Percentiles rank a stretch among this genome's conserved stretches.
These are phyloP conservation scores for Neodiprion fabricii DNA, from an alignment of 1,140 invertebrate genomes.

Conservation along the genomic window DNA sequence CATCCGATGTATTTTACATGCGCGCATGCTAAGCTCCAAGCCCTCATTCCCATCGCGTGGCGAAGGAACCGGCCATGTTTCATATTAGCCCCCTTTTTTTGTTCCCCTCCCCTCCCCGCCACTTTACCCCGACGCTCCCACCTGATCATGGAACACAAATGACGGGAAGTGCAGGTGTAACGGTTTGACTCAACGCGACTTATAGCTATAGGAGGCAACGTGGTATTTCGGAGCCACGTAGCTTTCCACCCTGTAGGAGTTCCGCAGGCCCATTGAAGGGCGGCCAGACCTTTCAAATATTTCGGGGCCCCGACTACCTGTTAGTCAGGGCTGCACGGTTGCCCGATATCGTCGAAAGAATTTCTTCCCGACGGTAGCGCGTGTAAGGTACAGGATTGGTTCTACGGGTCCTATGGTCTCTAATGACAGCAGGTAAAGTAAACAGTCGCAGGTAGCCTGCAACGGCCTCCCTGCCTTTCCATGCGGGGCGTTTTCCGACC, in stretches of 20 bases:
- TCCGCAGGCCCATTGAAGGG: not conserved
- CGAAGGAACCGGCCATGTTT: not conserved
- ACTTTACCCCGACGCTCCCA: not conserved
- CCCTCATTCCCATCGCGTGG: not conserved
- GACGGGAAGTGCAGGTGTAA: slow-evolving; percentile 47
- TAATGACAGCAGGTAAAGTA: slow-evolving; percentile 13
- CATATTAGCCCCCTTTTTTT: not conserved
- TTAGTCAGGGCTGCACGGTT: not conserved
- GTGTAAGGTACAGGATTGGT: not conserved
- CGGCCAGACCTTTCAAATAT: slow-evolving; percentile 2
- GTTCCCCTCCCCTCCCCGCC: no score
- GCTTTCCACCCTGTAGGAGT: no score
- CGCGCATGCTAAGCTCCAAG: no score
- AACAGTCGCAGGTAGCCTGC: slow-evolving; percentile 11
- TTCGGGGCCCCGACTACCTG: slow-evolving; percentile 3
- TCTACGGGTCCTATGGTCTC: not conserved
- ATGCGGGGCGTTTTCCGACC: not conserved
- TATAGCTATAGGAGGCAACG: not conserved
- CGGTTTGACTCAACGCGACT: slow-evolving; percentile 2
- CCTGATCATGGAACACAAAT: not conserved
- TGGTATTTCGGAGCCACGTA: not conserved
- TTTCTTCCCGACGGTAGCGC: no score
- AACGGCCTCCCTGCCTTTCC: not conserved
- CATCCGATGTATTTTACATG: not conserved
- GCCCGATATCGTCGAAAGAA: not conserved